Conservation (phyloP, 2,888 invertebrate species). For the Hipparchia sbordonii region DNA sequence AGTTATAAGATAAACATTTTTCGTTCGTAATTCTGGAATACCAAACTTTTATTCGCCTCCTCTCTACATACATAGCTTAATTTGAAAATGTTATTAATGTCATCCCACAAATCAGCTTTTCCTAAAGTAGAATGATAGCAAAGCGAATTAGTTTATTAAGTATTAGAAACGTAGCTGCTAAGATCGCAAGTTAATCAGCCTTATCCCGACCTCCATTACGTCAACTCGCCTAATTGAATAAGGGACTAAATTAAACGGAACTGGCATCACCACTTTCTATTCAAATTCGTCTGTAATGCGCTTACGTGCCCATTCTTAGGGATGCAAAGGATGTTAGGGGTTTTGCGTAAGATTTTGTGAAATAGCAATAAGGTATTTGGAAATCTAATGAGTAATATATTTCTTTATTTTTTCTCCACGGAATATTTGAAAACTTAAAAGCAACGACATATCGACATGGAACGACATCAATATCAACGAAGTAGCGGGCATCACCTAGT, state of each 20-base stretch:
- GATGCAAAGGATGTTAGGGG: conserved; percentile 34
- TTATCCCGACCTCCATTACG: conserved; percentile 76
- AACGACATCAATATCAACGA: too few species aligned
- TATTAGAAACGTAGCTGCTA: conserved; percentile 48
- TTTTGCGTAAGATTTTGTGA: not conserved
- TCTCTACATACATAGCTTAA: not conserved
- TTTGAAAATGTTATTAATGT: not conserved
- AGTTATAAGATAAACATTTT: not conserved
- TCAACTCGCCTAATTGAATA: conserved; percentile 77
- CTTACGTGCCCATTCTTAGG: conserved; percentile 41
- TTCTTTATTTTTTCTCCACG: too few species aligned
- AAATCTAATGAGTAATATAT: too few species aligned
- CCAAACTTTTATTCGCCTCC: too few species aligned
- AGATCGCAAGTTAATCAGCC: conserved; percentile 74
- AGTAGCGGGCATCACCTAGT: not conserved
- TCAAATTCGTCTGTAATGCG: conserved; percentile 71
- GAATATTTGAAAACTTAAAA: too few species aligned
- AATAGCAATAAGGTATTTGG: too few species aligned
- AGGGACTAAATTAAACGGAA: conserved; percentile 76
- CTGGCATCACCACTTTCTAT: conserved; percentile 78
- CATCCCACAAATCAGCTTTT: not conserved
- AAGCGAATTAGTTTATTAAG: conserved; percentile 15
- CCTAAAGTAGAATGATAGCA: conserved; percentile 1
- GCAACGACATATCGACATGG: too few species aligned
- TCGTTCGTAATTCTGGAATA: not conserved